These are phyloP conservation scores for Hoplias malabaricus DNA, from an alignment of 2,113 vertebrate genomes.

Conservation along the genomic window DNA sequence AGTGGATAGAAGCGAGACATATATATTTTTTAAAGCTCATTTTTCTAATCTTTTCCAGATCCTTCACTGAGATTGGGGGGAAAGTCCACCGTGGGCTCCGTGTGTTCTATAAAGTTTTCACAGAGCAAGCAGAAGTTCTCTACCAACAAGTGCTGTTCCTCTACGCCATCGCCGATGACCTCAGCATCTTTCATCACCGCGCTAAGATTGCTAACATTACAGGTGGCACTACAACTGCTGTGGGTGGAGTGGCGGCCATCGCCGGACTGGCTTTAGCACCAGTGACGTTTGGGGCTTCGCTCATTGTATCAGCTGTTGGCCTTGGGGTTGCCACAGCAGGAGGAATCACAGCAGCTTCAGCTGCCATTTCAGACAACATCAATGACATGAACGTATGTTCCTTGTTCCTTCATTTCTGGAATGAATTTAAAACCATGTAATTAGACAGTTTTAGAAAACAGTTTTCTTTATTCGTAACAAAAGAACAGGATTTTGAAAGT, in stretches of 20 bases:
- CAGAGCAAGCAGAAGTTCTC: slow-evolving; percentile 71
- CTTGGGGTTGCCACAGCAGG: slow-evolving; percentile 67
- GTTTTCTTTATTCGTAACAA: no score
- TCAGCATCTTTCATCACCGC: slow-evolving; percentile 69
- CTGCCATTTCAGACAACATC: slow-evolving; percentile 68
- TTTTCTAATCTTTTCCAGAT: slow-evolving; percentile 60
- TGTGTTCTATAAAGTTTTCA: slow-evolving; percentile 74
- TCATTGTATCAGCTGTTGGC: slow-evolving; percentile 68
- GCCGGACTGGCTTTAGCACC: slow-evolving; percentile 70
- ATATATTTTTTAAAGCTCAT: no score
- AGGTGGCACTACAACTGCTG: slow-evolving; percentile 70
- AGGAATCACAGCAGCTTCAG: slow-evolving; percentile 67
- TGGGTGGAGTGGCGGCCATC: slow-evolving; percentile 69
- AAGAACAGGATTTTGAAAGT: no score
- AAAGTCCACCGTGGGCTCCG: slow-evolving; percentile 69
- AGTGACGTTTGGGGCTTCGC: slow-evolving; percentile 67
- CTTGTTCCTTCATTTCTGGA: neutral
- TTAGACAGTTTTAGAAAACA: no score
- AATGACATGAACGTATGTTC: slow-evolving; percentile 55
- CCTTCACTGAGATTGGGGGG: slow-evolving; percentile 64
- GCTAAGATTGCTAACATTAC: slow-evolving; percentile 71
- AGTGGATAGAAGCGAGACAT: no score
- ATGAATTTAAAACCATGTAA: no score
- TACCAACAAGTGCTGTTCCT: slow-evolving; percentile 69
- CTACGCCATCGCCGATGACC: slow-evolving; percentile 65